Conservation (phyloP, 2,888 invertebrate species). For the Mantis religiosa region DNA sequence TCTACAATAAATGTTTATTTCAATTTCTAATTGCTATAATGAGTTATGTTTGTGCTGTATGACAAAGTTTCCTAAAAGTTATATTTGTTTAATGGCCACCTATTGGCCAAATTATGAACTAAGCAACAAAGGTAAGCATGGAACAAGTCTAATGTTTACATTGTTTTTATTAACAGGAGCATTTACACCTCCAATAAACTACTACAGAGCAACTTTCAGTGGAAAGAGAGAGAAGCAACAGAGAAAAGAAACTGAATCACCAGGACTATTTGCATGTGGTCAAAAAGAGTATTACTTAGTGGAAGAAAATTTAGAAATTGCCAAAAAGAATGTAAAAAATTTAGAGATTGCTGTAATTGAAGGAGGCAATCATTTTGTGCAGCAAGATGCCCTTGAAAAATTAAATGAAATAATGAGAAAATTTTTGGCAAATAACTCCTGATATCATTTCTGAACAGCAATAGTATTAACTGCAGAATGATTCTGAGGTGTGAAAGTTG, state of each 20-base stretch:
- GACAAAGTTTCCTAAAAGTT: too few species aligned
- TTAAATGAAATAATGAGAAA: slow-evolving; percentile 51
- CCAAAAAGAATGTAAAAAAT: slow-evolving; percentile 46
- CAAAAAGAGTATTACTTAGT: slow-evolving; percentile 47
- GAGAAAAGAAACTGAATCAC: slow-evolving; percentile 35
- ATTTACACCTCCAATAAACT: slow-evolving; percentile 53
- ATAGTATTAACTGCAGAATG: too few species aligned
- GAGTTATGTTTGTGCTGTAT: too few species aligned
- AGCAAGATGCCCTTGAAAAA: slow-evolving; percentile 53
- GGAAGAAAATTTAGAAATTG: slow-evolving; percentile 39
- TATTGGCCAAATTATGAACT: too few species aligned
- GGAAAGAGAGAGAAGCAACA: slow-evolving; percentile 19
- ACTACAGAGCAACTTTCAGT: slow-evolving; percentile 52
- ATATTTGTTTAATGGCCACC: too few species aligned
- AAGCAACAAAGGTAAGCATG: too few species aligned
- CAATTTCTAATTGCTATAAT: too few species aligned
- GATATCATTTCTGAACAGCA: neutral
- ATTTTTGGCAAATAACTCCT: slow-evolving; percentile 38
- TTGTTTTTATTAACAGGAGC: slow-evolving; percentile 43
- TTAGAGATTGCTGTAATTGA: slow-evolving; percentile 48
- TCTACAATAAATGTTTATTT: too few species aligned
- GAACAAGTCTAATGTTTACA: too few species aligned
- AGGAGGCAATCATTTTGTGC: slow-evolving; percentile 51
- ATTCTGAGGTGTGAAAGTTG: too few species aligned
- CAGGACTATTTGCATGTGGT: slow-evolving; percentile 47